Percentiles rank a stretch among this genome's conserved stretches.
Evolutionary conservation across 1,140 invertebrate species (phyloP).

Genomic region (Drosophila baimaii): DNA sequence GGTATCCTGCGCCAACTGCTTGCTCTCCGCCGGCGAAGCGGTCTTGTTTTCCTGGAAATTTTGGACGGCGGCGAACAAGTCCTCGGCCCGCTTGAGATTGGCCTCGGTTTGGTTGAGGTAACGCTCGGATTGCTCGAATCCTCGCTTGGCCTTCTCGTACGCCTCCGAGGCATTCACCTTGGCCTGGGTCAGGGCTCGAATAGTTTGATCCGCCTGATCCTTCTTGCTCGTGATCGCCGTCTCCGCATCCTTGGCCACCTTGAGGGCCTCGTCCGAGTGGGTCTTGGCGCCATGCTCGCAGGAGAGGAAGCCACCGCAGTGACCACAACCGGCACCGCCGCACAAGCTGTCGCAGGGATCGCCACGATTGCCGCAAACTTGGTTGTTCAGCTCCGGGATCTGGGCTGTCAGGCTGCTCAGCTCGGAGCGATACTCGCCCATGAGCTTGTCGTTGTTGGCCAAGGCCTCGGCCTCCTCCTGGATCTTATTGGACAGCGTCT

Average conservation of each 20-base stretch:
- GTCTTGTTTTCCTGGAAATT: conserved; percentile 91
- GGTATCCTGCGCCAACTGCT: conserved; percentile 91
- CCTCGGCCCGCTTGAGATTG: conserved; percentile 85
- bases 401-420: conserved; percentile 88
- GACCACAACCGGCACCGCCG: conserved; percentile 96
- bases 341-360: conserved; percentile 95
- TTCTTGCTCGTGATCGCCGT: conserved; percentile 92
- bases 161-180: conserved; percentile 86
- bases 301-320: conserved; percentile 93
- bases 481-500: conserved; percentile 90
- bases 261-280: conserved; percentile 93
- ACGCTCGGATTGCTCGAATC: conserved; percentile 84
- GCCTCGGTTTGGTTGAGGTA: conserved; percentile 85
- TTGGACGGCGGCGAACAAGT: conserved; percentile 88
- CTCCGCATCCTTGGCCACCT: conserved; percentile 93
- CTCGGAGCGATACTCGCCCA: conserved; percentile 88
- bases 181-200: conserved; percentile 85
- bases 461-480: conserved; percentile 89
- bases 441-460: conserved; percentile 88
- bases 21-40: conserved; percentile 92
- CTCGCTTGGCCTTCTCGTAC: conserved; percentile 85
- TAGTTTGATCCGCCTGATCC: conserved; percentile 88
- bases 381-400: conserved; percentile 93
- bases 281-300: conserved; percentile 95
- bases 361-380: conserved; percentile 94